Conservation (phyloP, 30 jellyfish, hydroid and myxozoan genomes). For the Aurelia sp. region DNA sequence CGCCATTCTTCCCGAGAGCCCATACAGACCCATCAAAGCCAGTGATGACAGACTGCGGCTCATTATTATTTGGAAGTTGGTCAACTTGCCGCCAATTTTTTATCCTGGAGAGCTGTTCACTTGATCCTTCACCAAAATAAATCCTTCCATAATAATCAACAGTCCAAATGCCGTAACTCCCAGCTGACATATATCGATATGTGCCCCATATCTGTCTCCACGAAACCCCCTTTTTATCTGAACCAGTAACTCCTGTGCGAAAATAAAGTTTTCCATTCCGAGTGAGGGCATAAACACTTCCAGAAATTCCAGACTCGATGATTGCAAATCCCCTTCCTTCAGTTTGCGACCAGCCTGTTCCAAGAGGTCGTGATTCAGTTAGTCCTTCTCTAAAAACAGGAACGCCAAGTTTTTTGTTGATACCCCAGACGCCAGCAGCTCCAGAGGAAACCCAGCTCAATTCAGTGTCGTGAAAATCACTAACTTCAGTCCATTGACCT, state of each 20-base stretch:
- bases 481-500: constrained; percentile 55
- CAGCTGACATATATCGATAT: constrained; percentile 66
- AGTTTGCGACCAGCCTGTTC: constrained; percentile 70
- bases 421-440: constrained; percentile 96
- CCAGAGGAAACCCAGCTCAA: constrained; percentile 87
- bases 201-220: constrained; percentile 69
- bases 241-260: constrained; percentile 51
- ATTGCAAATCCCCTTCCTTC: constrained; percentile 54
- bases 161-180: constrained; percentile 88
- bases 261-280: constrained; percentile 42
- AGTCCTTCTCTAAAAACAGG: constrained; percentile 81
- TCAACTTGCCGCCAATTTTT: constrained; percentile 57
- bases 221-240: constrained; percentile 35
- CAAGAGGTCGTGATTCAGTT: constrained; percentile 38
- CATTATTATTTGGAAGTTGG: constrained; percentile 23
- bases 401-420: constrained; percentile 38
- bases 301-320: constrained; percentile 74
- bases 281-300: constrained; percentile 52
- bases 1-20: constrained; percentile 65
- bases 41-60: constrained; percentile 45
- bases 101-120: constrained; percentile 19
- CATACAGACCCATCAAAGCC: constrained; percentile 97
- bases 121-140: constrained; percentile 63
- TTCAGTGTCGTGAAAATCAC: constrained; percentile 9
- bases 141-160: constrained; percentile 39